Evolutionary conservation across 2,888 invertebrate species (phyloP).

Genomic region (Himalopsyche tibetana): DNA sequence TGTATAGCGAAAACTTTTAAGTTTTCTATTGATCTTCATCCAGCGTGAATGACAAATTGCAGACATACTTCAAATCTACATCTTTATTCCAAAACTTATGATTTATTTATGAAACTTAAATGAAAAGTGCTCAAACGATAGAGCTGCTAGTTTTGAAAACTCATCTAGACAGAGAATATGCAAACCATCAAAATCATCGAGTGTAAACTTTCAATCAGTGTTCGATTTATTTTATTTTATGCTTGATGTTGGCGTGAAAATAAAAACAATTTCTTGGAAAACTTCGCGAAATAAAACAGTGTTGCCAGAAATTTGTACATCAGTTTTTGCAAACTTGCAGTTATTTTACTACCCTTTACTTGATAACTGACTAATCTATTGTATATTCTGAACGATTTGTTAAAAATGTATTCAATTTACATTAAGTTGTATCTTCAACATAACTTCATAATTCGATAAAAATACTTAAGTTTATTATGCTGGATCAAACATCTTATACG

Average conservation of each 20-base stretch:
- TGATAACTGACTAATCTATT: no score
- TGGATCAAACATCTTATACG: no score
- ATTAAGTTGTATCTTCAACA: no score
- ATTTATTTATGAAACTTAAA: slow-evolving; percentile 20
- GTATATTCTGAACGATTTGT: no score
- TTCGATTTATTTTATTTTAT: not conserved
- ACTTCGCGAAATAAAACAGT: not conserved
- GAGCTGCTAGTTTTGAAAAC: slow-evolving; percentile 7
- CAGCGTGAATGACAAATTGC: slow-evolving; percentile 30
- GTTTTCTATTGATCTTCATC: slow-evolving; percentile 20
- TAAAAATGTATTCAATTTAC: no score
- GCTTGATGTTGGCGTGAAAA: not conserved
- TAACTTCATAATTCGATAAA: no score
- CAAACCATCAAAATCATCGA: slow-evolving; percentile 24
- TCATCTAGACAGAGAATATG: slow-evolving; percentile 14
- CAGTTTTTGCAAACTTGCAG: not conserved
- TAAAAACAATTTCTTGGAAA: not conserved
- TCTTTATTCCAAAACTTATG: slow-evolving; percentile 4
- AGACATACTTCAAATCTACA: slow-evolving; percentile 22
- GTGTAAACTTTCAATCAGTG: slow-evolving; percentile 16
- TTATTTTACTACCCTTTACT: not conserved
- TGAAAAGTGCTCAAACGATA: not conserved
- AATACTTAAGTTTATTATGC: no score
- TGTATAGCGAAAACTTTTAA: not conserved
- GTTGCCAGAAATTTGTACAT: not conserved